Evolutionary conservation across 2,888 invertebrate genomes (phyloP).

Genomic region (Panopea generosa): DNA sequence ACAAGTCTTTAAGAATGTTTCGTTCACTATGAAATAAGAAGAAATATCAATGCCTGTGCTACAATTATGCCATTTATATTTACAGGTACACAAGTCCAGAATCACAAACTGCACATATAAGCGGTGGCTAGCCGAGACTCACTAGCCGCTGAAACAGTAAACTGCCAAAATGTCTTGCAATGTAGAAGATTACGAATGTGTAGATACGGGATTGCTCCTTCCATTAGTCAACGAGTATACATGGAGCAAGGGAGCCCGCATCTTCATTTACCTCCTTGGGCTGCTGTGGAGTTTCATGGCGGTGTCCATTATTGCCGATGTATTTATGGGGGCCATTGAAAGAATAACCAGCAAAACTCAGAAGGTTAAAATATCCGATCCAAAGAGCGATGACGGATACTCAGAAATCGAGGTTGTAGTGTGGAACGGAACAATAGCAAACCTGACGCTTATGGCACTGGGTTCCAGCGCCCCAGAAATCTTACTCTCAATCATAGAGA

Average conservation of each 20-base stretch:
- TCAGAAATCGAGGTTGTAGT: conserved; percentile 86
- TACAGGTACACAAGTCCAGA: no score
- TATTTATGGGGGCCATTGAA: conserved; percentile 88
- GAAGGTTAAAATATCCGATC: conserved; percentile 82
- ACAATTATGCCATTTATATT: no score
- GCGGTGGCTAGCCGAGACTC: no score
- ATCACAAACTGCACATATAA: no score
- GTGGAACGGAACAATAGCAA: conserved; percentile 88
- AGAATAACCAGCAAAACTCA: conserved; percentile 87
- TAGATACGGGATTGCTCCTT: conserved; percentile 84
- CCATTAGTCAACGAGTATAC: conserved; percentile 86
- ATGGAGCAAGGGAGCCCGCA: conserved; percentile 85
- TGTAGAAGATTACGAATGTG: conserved; percentile 72
- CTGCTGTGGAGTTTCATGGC: conserved; percentile 88
- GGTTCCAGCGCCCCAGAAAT: conserved; percentile 88
- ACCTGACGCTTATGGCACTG: conserved; percentile 87
- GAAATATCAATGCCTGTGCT: no score
- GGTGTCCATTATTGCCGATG: conserved; percentile 88
- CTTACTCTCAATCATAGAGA: conserved; percentile 87
- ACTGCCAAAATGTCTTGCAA: conserved; percentile 59
- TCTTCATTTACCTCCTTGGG: conserved; percentile 86
- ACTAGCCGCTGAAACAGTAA: no score
- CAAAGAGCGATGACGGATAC: conserved; percentile 69
- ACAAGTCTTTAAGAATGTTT: no score
- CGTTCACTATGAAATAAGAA: no score